phyloP scores from a whole-genome alignment of 1,140 invertebrate species.

The Zaprionus camerounensis region DNA sequence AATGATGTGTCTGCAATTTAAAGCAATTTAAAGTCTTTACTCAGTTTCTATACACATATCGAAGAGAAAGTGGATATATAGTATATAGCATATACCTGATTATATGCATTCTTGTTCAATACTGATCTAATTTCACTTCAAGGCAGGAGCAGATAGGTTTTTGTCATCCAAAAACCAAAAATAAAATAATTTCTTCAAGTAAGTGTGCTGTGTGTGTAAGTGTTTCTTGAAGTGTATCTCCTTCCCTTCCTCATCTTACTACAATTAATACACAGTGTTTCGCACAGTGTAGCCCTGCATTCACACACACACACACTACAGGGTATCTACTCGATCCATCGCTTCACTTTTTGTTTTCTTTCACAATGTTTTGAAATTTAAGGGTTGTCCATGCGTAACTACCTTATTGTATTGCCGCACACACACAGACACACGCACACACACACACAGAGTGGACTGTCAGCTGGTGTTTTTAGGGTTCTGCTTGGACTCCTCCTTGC shows the following conservation, averaged over 20 bases:
- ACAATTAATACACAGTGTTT: not conserved
- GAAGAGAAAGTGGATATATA: no score
- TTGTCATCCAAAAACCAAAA: not conserved
- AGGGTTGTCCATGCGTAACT: constrained; percentile 46
- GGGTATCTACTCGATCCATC: not conserved
- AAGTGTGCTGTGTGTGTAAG: no score
- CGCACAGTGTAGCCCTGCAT: not conserved
- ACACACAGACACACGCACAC: constrained; percentile 4
- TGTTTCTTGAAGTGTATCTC: not conserved
- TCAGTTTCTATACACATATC: not conserved
- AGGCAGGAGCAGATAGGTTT: not conserved
- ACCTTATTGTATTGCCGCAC: constrained; percentile 23
- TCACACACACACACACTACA: not conserved
- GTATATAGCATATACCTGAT: not conserved
- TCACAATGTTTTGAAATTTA: constrained; percentile 45
- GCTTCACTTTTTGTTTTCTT: constrained; percentile 7
- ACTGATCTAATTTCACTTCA: not conserved
- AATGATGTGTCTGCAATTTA: not conserved
- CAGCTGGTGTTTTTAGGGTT: constrained; percentile 61
- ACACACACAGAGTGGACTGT: constrained; percentile 30
- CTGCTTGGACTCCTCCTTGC: constrained; percentile 31
- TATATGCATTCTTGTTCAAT: not conserved
- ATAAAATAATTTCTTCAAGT: no score
- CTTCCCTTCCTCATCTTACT: not conserved
- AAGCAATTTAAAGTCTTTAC: not conserved